Conservation (phyloP, 2,888 invertebrate genomes). For the Philereme transversata region DNA sequence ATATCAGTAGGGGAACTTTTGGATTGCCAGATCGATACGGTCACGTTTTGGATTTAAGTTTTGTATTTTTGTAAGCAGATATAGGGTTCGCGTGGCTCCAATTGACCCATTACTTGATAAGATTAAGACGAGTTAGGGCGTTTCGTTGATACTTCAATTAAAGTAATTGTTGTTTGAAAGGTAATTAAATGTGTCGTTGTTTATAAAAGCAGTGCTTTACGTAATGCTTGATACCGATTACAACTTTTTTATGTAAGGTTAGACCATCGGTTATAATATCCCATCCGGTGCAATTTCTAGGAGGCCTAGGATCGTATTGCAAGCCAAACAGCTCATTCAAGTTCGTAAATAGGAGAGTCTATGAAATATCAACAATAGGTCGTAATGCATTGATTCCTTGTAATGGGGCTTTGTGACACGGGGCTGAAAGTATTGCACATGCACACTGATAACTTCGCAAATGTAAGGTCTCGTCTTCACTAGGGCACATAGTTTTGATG, state of each 20-base stretch:
- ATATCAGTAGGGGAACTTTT: slow-evolving; percentile 61
- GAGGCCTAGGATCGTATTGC: slow-evolving; percentile 60
- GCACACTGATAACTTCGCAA: not conserved
- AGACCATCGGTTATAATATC: slow-evolving; percentile 13
- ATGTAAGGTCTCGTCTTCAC: not conserved
- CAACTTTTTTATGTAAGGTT: not conserved
- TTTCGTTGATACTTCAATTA: slow-evolving; percentile 18
- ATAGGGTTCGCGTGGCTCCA: slow-evolving; percentile 36
- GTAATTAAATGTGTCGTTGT: slow-evolving; percentile 9
- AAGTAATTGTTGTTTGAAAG: slow-evolving; percentile 20
- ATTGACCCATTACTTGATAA: slow-evolving; percentile 39
- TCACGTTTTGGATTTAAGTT: slow-evolving; percentile 35
- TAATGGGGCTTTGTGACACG: slow-evolving; percentile 76
- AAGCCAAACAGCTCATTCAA: slow-evolving; percentile 66
- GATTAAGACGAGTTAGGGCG: slow-evolving; percentile 26
- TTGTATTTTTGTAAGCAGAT: slow-evolving; percentile 32
- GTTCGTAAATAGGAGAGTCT: slow-evolving; percentile 61
- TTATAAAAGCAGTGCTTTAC: slow-evolving; percentile 1
- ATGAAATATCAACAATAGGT: slow-evolving; percentile 74
- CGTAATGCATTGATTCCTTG: slow-evolving; percentile 56
- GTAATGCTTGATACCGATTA: not conserved
- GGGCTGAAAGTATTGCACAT: slow-evolving; percentile 26
- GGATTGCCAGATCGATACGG: slow-evolving; percentile 51
- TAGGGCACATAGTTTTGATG: not conserved
- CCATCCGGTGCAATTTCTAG: slow-evolving; percentile 55